These are phyloP conservation scores for Panthera tigris DNA, from an alignment of 2,113 vertebrate species.

Conservation along the genomic window DNA sequence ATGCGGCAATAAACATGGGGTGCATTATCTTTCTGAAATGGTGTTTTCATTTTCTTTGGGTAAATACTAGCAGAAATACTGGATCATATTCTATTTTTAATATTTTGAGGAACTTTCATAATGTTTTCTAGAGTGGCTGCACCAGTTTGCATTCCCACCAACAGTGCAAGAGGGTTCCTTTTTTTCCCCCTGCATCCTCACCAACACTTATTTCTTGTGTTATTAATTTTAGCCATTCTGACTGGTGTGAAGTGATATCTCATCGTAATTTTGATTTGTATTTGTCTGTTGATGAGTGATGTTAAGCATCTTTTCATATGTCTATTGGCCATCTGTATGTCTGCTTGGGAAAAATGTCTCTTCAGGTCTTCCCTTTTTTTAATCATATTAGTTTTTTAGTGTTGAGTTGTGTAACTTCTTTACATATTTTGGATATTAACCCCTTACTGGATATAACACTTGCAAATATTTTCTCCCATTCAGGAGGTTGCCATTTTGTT, in stretches of 20 bases:
- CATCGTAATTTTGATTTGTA: background rate
- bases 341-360: background rate
- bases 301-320: background rate
- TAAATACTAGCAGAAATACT: background rate
- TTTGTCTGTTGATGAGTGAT: background rate
- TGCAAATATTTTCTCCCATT: background rate
- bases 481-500: background rate
- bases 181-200: background rate
- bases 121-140: background rate
- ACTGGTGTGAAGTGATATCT: background rate
- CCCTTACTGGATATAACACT: background rate
- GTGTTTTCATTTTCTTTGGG: background rate
- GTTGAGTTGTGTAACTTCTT: background rate
- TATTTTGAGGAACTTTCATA: background rate
- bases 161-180: background rate
- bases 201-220: background rate
- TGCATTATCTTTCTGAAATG: background rate
- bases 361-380: background rate
- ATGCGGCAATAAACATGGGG: background rate
- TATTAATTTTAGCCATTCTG: background rate
- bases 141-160: background rate
- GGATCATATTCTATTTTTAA: background rate
- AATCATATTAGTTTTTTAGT: background rate
- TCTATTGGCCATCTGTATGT: background rate
- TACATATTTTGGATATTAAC: background rate